Base-by-base conservation (phyloP, 2,797 vertebrate species). In the Argyrosomus regius region DNA sequence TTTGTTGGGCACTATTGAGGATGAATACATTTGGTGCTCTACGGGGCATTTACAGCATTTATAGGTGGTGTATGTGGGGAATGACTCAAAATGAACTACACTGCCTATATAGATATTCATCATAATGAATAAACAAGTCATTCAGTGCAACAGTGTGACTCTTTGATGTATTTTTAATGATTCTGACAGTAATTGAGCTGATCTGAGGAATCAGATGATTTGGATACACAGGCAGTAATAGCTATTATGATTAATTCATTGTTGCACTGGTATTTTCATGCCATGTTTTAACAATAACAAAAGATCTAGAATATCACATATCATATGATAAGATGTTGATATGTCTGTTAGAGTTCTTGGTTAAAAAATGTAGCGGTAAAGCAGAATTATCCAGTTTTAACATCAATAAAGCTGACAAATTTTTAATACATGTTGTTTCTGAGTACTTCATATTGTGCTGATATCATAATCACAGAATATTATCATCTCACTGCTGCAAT, bases 41-140 rank as follows among this genome's bases (percentile, higher is more conserved):
- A 12, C 2, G 28, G 28, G 49, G 48, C 28, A 78, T 71, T 79
- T 63, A 62, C 46, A 87, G 72, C 57, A 75, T 69, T 65, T 77
- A 63, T 52, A 80, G 60, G 53, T 17, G 5, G 39, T 77, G 59
- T 20, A 43, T 65, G 49, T 60, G 48, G 31, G 35, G 60, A 28
- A 63, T 2, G 67, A 72, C 18, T 69, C 64, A 65, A 67, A 70
- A 62, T 68, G 63, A 73, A 66, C 49, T 9, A 16, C 45, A 68
- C 31, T 12, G 16, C 22, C 60, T 17, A 0, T 62, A 41, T 75
- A 8, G 35, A 35, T 35, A 39, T 39, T 84, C 41, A 26, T 65
- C 20, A 11, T 39, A 66, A 65, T 67, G 39, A 67, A 67, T 59
- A 22, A 64, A 39, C 24, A 50, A 70, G 28, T 77, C 45, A 75